Percentiles rank a stretch among this genome's conserved stretches.
phyloP scores from a whole-genome alignment of 2,797 vertebrate genomes.

The Chanos chanos region DNA sequence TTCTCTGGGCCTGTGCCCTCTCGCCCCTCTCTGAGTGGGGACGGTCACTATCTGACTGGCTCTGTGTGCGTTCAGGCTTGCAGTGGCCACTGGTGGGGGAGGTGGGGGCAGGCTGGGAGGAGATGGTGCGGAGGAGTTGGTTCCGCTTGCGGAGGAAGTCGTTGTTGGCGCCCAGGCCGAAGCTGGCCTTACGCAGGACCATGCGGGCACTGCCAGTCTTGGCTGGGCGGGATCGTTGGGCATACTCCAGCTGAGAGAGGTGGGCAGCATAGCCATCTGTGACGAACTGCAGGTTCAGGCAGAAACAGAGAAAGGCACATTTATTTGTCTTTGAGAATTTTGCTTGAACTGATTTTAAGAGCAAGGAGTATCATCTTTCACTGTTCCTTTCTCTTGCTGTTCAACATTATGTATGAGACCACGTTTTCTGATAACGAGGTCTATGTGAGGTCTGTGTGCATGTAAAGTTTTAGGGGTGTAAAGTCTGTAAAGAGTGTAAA shows the following conservation, averaged over 20 bases:
- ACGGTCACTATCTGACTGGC: constrained; percentile 84
- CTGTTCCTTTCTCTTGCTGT: too few species aligned
- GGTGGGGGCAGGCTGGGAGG: constrained; percentile 80
- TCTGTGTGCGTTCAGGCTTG: constrained; percentile 84
- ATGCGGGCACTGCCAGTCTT: constrained; percentile 84
- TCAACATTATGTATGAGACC: too few species aligned
- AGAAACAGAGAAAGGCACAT: background rate
- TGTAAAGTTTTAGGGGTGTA: too few species aligned
- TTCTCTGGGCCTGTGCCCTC: constrained; percentile 74
- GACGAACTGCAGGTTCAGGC: constrained; percentile 67
- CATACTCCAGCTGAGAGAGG: constrained; percentile 74
- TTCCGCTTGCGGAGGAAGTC: constrained; percentile 82
- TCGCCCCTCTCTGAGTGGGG: constrained; percentile 79
- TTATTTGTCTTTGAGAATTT: background rate
- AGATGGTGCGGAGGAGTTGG: constrained; percentile 74
- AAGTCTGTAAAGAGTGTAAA: too few species aligned
- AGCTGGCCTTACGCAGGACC: constrained; percentile 81
- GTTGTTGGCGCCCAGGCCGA: constrained; percentile 77
- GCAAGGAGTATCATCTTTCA: too few species aligned
- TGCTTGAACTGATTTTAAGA: too few species aligned
- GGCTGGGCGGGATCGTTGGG: constrained; percentile 77
- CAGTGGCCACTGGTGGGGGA: constrained; percentile 59
- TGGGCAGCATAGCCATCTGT: constrained; percentile 82
- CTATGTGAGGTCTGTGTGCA: too few species aligned
- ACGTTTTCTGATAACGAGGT: too few species aligned